These are phyloP conservation scores for Blennius ocellaris DNA, from an alignment of 2,113 vertebrate species.

Conservation along the genomic window DNA sequence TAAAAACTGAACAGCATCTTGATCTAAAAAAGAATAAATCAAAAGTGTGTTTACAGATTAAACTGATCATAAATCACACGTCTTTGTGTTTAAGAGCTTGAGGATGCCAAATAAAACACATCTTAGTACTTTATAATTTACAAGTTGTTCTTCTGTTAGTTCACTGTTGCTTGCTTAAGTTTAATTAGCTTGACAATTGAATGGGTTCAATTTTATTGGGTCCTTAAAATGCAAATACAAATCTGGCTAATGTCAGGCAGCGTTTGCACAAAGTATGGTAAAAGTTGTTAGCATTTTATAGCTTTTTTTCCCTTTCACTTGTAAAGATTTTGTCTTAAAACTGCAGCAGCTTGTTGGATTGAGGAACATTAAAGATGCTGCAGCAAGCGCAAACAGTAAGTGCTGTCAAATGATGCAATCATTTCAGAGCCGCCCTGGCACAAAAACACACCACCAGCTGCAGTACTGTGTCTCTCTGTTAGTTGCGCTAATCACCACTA, in stretches of 20 bases:
- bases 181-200: neutral
- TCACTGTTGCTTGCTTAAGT: neutral
- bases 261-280: neutral
- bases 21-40: neutral
- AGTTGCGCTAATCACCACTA: too few species aligned
- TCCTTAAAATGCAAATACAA: neutral
- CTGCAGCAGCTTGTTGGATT: conserved; percentile 8
- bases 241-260: neutral
- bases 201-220: neutral
- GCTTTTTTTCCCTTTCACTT: too few species aligned
- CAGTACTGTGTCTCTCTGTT: too few species aligned
- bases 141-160: neutral
- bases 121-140: too few species aligned
- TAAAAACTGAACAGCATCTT: neutral
- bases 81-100: too few species aligned
- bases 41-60: neutral
- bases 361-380: conserved; percentile 14
- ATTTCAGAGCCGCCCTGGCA: conserved; percentile 32
- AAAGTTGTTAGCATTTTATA: too few species aligned
- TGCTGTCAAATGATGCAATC: conserved; percentile 59
- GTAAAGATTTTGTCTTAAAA: neutral
- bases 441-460: too few species aligned
- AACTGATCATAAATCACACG: neutral
- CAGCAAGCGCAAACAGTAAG: conserved; percentile 23
- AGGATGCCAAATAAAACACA: too few species aligned